phyloP scores from a whole-genome alignment of 2,888 invertebrate genomes.

The Melanotus villosus region DNA sequence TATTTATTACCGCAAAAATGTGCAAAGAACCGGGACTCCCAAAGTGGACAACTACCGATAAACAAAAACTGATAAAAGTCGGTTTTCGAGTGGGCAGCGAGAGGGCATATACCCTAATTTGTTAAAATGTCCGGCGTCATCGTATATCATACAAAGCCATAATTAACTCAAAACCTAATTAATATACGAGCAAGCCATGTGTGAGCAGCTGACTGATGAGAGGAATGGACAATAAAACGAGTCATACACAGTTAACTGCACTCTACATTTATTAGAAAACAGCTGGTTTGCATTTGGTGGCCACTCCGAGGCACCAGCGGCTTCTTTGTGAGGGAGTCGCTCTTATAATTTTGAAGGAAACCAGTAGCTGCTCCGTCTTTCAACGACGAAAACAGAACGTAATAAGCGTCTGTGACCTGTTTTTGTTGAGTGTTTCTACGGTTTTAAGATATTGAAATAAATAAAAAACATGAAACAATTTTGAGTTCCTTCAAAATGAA shows the following conservation, averaged over 20 bases:
- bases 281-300: constrained; percentile 56
- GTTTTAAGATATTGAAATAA: not conserved
- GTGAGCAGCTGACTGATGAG: constrained; percentile 59
- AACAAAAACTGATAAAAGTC: constrained; percentile 17
- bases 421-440: constrained; percentile 2
- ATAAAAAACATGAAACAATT: not conserved
- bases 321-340: constrained; percentile 42
- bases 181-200: constrained; percentile 58
- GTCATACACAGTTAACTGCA: constrained; percentile 56
- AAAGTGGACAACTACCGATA: not conserved
- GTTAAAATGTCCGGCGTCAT: constrained; percentile 46
- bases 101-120: constrained; percentile 31
- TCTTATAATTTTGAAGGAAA: constrained; percentile 38
- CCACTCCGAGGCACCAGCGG: constrained; percentile 37
- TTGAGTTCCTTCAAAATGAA: too few relatives aligned
- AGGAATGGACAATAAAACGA: constrained; percentile 58
- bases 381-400: constrained; percentile 33
- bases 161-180: constrained; percentile 59
- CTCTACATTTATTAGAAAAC: constrained; percentile 53
- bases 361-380: constrained; percentile 32
- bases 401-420: constrained; percentile 27
- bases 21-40: not conserved
- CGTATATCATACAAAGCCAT: constrained; percentile 52
- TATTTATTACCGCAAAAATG: constrained; percentile 28
- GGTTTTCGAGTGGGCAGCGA: not conserved